Evolutionary conservation across 2,797 vertebrate genomes (phyloP).

Genomic region (Momotus momota): DNA sequence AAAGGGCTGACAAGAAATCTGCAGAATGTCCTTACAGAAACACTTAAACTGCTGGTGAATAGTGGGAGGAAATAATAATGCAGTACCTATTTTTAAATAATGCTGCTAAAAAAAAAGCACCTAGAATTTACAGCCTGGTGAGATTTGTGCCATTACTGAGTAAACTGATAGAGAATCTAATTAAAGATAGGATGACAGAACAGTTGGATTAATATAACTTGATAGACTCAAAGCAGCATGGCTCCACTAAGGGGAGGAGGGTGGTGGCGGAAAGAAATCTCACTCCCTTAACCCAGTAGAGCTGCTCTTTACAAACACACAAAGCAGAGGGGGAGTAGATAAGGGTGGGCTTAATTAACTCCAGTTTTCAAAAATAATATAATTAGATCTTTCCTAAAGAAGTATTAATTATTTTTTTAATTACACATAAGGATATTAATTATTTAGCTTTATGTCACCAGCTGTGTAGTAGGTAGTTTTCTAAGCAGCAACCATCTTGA

Average conservation of each 20-base stretch:
- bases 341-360: slow-evolving; percentile 35
- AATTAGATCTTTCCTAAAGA: slow-evolving; percentile 35
- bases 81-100: slow-evolving; percentile 34
- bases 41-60: not conserved
- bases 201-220: slow-evolving; percentile 46
- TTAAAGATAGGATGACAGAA: slow-evolving; percentile 53
- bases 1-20: not conserved
- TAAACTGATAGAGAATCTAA: slow-evolving; percentile 43
- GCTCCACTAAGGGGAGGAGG: not conserved
- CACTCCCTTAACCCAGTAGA: not conserved
- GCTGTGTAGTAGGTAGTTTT: slow-evolving; percentile 23
- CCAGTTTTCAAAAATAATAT: slow-evolving; percentile 11
- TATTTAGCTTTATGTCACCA: slow-evolving; percentile 49
- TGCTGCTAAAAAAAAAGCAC: not conserved
- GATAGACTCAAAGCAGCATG: slow-evolving; percentile 32
- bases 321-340: not conserved
- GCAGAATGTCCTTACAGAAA: not conserved
- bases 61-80: not conserved
- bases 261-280: not conserved
- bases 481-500: slow-evolving; percentile 5
- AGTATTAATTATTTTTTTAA: slow-evolving; percentile 25
- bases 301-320: not conserved
- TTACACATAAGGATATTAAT: slow-evolving; percentile 47
- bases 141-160: slow-evolving; percentile 32
- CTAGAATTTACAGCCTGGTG: slow-evolving; percentile 42